Percentiles rank a stretch among this genome's conserved stretches.
These are phyloP conservation scores for Anguilla pacifica DNA, from an alignment of 2,797 vertebrate species.

Conservation along the genomic window DNA sequence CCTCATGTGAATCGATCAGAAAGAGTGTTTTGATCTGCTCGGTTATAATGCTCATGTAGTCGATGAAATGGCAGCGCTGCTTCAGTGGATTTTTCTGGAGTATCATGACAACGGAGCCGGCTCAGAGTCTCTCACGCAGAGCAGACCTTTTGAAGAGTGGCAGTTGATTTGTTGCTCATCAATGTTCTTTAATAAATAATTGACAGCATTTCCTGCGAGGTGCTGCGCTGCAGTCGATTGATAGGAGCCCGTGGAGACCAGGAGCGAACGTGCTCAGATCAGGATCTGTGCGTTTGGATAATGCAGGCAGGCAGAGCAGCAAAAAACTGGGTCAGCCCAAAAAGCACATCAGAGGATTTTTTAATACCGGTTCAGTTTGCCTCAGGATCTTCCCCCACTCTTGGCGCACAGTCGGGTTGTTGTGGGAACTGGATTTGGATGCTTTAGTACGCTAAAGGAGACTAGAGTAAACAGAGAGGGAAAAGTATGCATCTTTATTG, in stretches of 20 bases:
- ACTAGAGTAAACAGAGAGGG: neutral
- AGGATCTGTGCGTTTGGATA: neutral
- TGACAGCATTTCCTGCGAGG: conserved; percentile 9
- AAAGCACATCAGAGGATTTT: conserved; percentile 18
- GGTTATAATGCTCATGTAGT: neutral
- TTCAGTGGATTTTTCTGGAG: neutral
- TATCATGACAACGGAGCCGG: neutral
- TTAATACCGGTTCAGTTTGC: conserved; percentile 23
- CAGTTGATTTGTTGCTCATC: conserved; percentile 12
- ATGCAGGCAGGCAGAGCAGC: neutral
- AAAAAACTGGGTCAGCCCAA: conserved; percentile 28
- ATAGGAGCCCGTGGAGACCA: neutral
- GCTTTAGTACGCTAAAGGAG: neutral
- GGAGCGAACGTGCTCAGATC: neutral
- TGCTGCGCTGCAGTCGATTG: neutral
- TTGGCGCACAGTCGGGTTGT: conserved; percentile 3
- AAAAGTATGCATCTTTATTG: neutral
- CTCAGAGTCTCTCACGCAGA: neutral
- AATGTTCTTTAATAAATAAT: conserved; percentile 33
- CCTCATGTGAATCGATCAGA: neutral
- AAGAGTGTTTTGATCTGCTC: neutral
- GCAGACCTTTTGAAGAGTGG: conserved; percentile 2
- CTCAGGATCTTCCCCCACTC: conserved; percentile 13
- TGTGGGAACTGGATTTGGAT: conserved; percentile 21
- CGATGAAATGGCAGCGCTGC: neutral